phyloP scores from a whole-genome alignment of 2,888 invertebrate genomes.

The Onchidella celtica region DNA sequence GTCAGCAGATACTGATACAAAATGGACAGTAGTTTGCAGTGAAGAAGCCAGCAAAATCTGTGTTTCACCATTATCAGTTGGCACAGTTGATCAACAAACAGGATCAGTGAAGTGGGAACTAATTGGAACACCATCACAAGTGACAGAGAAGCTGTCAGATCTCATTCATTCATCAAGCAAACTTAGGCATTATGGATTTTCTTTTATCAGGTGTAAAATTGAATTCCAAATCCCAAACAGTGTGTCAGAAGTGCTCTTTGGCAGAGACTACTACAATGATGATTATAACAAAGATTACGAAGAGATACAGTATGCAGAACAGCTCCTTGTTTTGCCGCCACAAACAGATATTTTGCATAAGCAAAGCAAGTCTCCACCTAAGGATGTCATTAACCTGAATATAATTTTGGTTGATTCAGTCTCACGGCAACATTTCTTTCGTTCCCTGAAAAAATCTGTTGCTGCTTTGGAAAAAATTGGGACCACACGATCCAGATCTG shows the following conservation, averaged over 20 bases:
- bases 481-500: too few species aligned
- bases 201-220: conserved; percentile 51
- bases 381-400: conserved; percentile 61
- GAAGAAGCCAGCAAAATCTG: conserved; percentile 24
- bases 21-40: conserved; percentile 36
- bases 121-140: conserved; percentile 12
- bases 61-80: conserved; percentile 33
- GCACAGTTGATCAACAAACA: conserved; percentile 30
- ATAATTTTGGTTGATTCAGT: conserved; percentile 70
- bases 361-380: too few species aligned
- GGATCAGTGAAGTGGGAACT: conserved; percentile 40
- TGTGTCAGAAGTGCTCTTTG: not conserved
- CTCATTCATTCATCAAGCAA: not conserved
- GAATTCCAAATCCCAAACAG: not conserved
- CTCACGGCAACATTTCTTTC: conserved; percentile 68
- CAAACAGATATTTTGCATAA: not conserved
- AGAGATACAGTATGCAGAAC: conserved; percentile 13
- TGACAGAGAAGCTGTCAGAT: conserved; percentile 1
- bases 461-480: conserved; percentile 55
- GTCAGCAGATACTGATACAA: not conserved
- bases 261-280: not conserved
- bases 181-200: conserved; percentile 51
- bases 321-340: conserved; percentile 54
- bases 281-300: not conserved
- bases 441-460: conserved; percentile 65